Conservation (phyloP, 2,888 invertebrate genomes). For the Mystacides longicornis region DNA sequence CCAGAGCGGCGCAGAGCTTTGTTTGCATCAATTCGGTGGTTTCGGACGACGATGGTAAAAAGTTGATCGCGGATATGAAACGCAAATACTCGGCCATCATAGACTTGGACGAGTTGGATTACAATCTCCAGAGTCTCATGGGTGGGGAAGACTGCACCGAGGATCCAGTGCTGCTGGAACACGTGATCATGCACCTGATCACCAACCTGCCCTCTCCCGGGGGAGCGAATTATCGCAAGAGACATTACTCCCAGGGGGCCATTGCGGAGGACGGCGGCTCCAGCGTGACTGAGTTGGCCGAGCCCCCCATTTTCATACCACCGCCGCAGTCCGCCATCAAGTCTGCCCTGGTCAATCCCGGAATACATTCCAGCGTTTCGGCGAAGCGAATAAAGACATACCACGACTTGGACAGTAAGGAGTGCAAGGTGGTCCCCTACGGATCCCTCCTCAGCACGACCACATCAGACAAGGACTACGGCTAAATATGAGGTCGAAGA, state of each 20-base stretch:
- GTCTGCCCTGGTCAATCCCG: constrained; percentile 36
- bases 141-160: constrained; percentile 50
- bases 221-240: constrained; percentile 27
- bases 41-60: constrained; percentile 66
- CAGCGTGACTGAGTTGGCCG: constrained; percentile 25
- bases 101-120: constrained; percentile 42
- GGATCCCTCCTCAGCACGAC: background rate
- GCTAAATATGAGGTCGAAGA: too few relatives aligned
- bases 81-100: constrained; percentile 66
- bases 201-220: constrained; percentile 35
- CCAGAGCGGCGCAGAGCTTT: constrained; percentile 75
- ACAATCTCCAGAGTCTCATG: constrained; percentile 27
- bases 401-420: background rate
- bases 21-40: constrained; percentile 78
- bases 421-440: constrained; percentile 4
- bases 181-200: constrained; percentile 64
- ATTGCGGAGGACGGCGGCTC: too few relatives aligned
- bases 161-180: constrained; percentile 62
- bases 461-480: constrained; percentile 10
- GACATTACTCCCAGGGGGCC: constrained; percentile 6
- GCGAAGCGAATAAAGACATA: constrained; percentile 1
- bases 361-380: constrained; percentile 27
- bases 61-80: constrained; percentile 72
- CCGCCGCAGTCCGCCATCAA: constrained; percentile 36
- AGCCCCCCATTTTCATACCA: constrained; percentile 37